Percentiles rank a stretch among this genome's conserved stretches.
Evolutionary conservation across 2,888 invertebrate species (phyloP).

Genomic region (Melanotus villosus): DNA sequence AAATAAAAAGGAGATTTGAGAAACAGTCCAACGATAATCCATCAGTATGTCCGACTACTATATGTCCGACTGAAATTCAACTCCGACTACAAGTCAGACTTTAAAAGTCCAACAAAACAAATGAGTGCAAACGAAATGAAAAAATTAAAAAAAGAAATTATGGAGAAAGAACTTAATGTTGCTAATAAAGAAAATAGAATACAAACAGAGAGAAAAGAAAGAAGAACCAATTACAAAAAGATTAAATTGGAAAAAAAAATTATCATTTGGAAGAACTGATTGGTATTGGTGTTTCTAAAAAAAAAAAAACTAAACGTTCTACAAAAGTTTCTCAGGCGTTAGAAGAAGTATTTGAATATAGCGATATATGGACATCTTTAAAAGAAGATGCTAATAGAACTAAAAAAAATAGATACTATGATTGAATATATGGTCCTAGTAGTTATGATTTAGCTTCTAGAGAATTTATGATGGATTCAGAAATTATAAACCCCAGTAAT

Average conservation of each 20-base stretch:
- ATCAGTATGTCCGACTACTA: too few species aligned
- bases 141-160: too few species aligned
- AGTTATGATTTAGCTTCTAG: too few species aligned
- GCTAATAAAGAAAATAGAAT: not conserved
- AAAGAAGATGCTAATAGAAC: not conserved
- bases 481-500: too few species aligned
- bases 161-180: not conserved
- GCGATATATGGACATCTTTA: not conserved
- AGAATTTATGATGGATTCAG: too few species aligned
- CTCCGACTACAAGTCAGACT: too few species aligned
- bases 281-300: not conserved
- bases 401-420: not conserved
- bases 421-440: too few species aligned
- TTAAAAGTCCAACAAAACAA: too few species aligned
- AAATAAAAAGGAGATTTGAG: too few species aligned
- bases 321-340: not conserved
- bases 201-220: not conserved
- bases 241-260: not conserved
- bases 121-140: too few species aligned
- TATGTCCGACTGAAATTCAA: too few species aligned
- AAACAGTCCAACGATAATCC: too few species aligned
- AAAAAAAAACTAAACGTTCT: not conserved
- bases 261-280: not conserved
- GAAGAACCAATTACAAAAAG: not conserved
- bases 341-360: not conserved